Conservation (phyloP, 2,113 vertebrate species). For the Ceuthmochares aereus region DNA sequence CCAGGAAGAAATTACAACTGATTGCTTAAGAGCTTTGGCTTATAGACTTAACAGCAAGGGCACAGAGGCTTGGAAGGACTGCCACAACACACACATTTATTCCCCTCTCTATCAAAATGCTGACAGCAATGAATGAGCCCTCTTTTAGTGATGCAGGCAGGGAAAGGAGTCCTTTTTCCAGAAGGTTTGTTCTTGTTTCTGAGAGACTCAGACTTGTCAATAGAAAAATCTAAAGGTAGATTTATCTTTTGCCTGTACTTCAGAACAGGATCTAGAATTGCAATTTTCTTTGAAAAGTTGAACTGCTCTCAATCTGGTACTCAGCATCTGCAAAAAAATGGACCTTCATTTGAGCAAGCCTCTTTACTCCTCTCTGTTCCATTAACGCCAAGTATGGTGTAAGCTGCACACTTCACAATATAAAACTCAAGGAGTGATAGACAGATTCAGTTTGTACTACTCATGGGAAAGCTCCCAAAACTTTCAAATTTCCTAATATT, state of each 20-base stretch:
- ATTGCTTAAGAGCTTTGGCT: background rate
- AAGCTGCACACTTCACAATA: background rate
- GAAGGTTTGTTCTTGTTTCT: background rate
- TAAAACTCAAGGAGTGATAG: background rate
- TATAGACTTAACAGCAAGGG: background rate
- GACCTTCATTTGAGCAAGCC: background rate
- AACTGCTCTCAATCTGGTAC: background rate
- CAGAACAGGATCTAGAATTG: background rate
- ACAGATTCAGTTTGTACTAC: background rate
- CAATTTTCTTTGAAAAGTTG: background rate
- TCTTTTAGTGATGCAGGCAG: background rate
- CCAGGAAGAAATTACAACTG: conserved; percentile 1
- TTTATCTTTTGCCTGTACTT: background rate
- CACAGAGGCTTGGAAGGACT: background rate
- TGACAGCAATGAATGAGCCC: background rate
- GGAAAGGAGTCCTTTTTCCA: background rate
- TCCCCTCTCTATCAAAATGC: background rate
- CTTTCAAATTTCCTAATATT: background rate
- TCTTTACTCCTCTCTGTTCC: background rate
- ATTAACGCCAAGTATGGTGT: fast-evolving
- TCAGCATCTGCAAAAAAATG: background rate
- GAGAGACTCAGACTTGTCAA: background rate
- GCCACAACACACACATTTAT: background rate
- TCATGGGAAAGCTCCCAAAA: background rate
- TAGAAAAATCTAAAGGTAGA: background rate